Evolutionary conservation across 1,140 invertebrate genomes (phyloP), one percentile per base, ranked within the genome.

Genomic region (Anoplophora glabripennis): DNA sequence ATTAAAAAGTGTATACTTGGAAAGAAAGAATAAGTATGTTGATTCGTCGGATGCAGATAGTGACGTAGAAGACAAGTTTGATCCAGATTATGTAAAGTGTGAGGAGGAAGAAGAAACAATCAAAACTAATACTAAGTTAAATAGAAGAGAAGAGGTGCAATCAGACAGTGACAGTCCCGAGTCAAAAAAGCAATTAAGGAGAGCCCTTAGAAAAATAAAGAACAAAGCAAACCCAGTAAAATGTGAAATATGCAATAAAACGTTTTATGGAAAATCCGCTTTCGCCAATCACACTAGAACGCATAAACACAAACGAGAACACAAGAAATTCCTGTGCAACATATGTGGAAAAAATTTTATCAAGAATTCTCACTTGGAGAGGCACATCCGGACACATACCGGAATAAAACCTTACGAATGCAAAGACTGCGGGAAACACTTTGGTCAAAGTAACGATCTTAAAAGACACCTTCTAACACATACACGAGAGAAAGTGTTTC

Each of bases 371-470:
- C 42, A 45, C 28, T 34, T 63, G 9, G 40, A 58, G 8, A 49
- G 51, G n/a, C 55, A 63, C 36, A 48, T 53, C 11, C 9, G 41
- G 9, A 57, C 34, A 45, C 82, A 84, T 64, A 76, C 78, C 1
- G 76, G 80, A 21, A 77, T 81, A 54, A 74, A 76, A 10, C 79
- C 82, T 4, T 88, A 84, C 69, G 78, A 81, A 8, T 88, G 87
- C 68, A 51, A 15, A 61, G 41, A 49, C 8, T 57, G 60, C 41
- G 33, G 36, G 4, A 52, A 53, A 35, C 14, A 28, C 15, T 65
- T 65, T 12, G 35, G 10, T 7, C 35, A 53, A 17, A 53, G 49
- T 28, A 59, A 53, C 35, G 45, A 51, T 45, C 40, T 48, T 17
- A 57, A 51, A 41, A 17, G 46, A 14, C 46, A 57, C 45, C n/a